phyloP scores from a whole-genome alignment of 2,888 invertebrate species.

The Aspidiotus rigidus region DNA sequence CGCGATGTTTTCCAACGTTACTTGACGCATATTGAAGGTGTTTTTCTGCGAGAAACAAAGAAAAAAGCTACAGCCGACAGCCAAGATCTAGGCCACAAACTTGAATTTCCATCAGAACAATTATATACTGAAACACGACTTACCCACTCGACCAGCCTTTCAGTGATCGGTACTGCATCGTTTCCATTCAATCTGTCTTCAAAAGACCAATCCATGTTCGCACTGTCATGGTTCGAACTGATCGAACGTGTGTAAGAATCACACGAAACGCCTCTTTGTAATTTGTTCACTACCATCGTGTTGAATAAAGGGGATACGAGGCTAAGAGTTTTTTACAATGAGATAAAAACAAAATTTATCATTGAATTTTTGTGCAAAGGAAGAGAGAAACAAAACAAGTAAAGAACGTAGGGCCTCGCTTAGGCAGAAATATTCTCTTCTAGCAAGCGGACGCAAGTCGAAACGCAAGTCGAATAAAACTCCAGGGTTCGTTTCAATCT shows the following conservation, averaged over 20 bases:
- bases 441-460: too few relatives aligned
- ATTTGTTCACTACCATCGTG: slow-evolving; percentile 24
- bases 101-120: background rate
- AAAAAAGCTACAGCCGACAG: background rate
- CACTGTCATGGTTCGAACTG: slow-evolving; percentile 8
- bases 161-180: slow-evolving; percentile 15
- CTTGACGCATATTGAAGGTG: slow-evolving; percentile 59
- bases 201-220: slow-evolving; percentile 15
- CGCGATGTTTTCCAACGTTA: slow-evolving; percentile 58
- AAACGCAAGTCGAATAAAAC: too few relatives aligned
- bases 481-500: too few relatives aligned
- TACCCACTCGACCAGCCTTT: slow-evolving; percentile 28
- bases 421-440: too few relatives aligned
- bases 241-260: slow-evolving; percentile 22
- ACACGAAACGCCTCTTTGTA: slow-evolving; percentile 27
- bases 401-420: too few relatives aligned
- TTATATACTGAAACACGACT: background rate
- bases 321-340: too few relatives aligned
- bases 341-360: too few relatives aligned
- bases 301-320: too few relatives aligned
- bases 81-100: background rate
- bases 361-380: too few relatives aligned
- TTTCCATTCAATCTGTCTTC: slow-evolving; percentile 6
- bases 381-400: too few relatives aligned
- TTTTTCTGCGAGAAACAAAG: slow-evolving; percentile 44